These are phyloP conservation scores for Drosophila mayri DNA, from an alignment of 1,140 invertebrate species.

Conservation along the genomic window DNA sequence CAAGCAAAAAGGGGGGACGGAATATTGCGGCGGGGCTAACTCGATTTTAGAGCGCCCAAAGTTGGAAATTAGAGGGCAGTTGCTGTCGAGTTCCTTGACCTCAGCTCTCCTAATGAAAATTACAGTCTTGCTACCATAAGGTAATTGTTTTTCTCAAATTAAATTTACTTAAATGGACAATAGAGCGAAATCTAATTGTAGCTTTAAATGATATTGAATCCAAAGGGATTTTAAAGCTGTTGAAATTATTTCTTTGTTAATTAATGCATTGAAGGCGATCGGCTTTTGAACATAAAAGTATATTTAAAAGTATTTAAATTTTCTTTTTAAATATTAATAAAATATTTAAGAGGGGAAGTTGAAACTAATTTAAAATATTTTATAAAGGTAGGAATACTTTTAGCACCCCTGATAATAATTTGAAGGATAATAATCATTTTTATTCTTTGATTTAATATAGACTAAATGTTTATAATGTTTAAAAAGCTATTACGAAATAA, in stretches of 20 bases:
- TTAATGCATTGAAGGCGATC: too few species aligned
- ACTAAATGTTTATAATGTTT: background rate
- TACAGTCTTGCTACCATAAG: background rate
- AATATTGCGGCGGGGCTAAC: slow-evolving; percentile 11
- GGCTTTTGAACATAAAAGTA: background rate
- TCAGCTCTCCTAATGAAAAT: slow-evolving; percentile 10
- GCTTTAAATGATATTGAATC: too few species aligned
- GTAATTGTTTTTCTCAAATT: slow-evolving; percentile 3
- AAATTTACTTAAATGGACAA: background rate
- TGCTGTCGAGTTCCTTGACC: slow-evolving; percentile 21
- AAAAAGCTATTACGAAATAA: background rate
- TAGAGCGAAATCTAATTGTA: background rate
- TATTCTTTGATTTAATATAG: too few species aligned
- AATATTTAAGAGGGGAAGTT: too few species aligned
- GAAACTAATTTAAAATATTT: too few species aligned
- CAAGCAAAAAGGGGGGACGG: slow-evolving; percentile 35
- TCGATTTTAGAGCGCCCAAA: slow-evolving; percentile 24
- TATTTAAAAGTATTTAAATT: background rate
- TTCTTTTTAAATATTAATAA: background rate
- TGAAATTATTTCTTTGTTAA: too few species aligned
- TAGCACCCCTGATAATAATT: too few species aligned
- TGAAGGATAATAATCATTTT: too few species aligned
- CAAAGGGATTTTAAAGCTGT: too few species aligned
- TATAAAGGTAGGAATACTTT: too few species aligned
- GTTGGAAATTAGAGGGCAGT: slow-evolving; percentile 27